Base-by-base conservation (phyloP, 2,888 invertebrate genomes). In the Phortica magna region DNA sequence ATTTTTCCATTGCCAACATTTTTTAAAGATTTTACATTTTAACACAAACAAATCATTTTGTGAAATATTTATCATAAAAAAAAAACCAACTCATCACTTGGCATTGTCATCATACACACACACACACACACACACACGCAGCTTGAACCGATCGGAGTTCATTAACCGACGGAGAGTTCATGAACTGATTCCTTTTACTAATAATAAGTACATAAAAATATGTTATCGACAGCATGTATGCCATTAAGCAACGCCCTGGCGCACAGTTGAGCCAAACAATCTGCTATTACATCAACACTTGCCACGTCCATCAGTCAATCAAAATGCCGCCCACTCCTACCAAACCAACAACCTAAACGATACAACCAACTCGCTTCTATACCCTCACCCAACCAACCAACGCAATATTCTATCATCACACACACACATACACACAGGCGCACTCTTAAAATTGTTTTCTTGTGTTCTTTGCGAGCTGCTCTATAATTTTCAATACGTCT, bases 251-350 rank as follows among this genome's bases (percentile, higher is more conserved):
- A 73, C 72, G 61, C 42, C 55, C 39, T 41, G 42, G 22, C 6
- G 53, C 10, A 39, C 6, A 72, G 61, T 31, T 55, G 12, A 53
- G 72, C 59, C 39, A 77, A 53, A 75, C 75, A 84, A 83, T 82
- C 77, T 80, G 73, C 77, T 73, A 59, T 78, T 78, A 83, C 72
- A 81, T 76, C 77, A 76, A 79, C 79, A 80, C 79, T 76, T 77
- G 70, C 65, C 74, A 61, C 41, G 61, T 72, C 55, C 75, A 59
- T 61, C 75, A 83, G 74, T 80, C 80, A 65, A 77, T 77, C 77
- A 77, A 79, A 79, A 48, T 6, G 48, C 48, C 48, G 48, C 48
- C 10, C 48, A 48, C 31, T 17, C 59, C 59, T 7, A 14, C 57
- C 31, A 31, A 4, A 14, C 57, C 31, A 31, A 4, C 31, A 4